Evolutionary conservation across 2,888 invertebrate species (phyloP), one percentile per base, ranked within the genome.

Genomic region (Drosophila histrio): DNA sequence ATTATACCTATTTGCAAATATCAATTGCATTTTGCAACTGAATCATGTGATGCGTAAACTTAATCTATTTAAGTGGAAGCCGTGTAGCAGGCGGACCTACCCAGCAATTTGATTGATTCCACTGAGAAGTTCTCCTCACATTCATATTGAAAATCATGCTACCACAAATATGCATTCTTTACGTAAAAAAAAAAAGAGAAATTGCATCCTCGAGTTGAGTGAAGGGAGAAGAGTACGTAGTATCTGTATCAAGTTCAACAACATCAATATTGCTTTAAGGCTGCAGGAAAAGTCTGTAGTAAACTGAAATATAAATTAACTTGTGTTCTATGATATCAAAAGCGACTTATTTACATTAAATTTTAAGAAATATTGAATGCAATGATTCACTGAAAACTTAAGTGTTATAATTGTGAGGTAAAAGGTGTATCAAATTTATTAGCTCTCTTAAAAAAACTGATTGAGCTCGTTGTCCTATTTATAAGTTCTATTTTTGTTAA

Each of bases 1-100:
- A 38, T 54, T 50, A 19, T 43, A 53, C 13, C 52, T n/a, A 13
- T 15, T 49, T 36, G 38, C 52, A 72, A 70, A 59, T 39, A 59
- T 21, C 43, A 49, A 41, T 36, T 30, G 9, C 54, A 46, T n/a
- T 53, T 41, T n/a, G 22, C 22, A 50, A 5, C 7, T 38, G 41
- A 11, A 9, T 26, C 13, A 8, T 39, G 8, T 58, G 17, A 32
- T 11, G 32, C 11, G 17, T 21, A 21, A 43, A 50, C 21, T 32
- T 52, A 34, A 52, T 59, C 32, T 21, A 17, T 21, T 41, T 52
- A 32, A 59, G 52, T 59, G 41, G 13, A 26, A 11, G n/a, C 9
- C 13, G 9, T 13, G 19, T 21, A 21, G 8, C 13, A 38, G 8
- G 17, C 17, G 17, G n/a, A 50, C 13, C 32, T 13, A 21, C 13